phyloP scores from a whole-genome alignment of 1,140 invertebrate species.

The Zaprionus ornatus region DNA sequence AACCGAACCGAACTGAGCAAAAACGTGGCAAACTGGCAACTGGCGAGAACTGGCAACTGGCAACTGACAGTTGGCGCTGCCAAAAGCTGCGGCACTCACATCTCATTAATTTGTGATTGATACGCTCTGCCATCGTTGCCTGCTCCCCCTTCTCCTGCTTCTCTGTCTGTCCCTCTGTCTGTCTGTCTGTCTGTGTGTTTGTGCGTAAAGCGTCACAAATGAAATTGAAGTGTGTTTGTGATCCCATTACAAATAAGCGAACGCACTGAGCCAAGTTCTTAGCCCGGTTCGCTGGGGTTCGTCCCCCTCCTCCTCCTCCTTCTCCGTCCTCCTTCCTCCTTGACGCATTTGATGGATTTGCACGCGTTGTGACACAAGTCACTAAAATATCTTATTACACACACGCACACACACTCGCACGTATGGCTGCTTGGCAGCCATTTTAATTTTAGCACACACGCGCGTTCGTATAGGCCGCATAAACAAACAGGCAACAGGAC shows the following conservation, averaged over 20 bases:
- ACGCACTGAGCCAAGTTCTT: conserved; percentile 48
- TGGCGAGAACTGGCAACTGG: conserved; percentile 37
- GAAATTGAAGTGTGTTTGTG: conserved; percentile 83
- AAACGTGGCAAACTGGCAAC: conserved; percentile 19
- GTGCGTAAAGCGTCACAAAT: conserved; percentile 82
- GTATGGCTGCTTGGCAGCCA: conserved; percentile 59
- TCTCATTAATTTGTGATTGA: conserved; percentile 84
- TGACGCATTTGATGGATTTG: conserved; percentile 77
- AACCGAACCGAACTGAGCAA: background rate
- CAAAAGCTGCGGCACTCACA: conserved; percentile 79
- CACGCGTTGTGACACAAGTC: conserved; percentile 80
- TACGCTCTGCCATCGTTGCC: conserved; percentile 48
- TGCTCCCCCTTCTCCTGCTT: background rate
- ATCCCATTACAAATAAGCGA: conserved; percentile 82
- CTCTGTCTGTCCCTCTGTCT: background rate
- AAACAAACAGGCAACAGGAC: conserved; percentile 65
- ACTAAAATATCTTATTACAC: conserved; percentile 82
- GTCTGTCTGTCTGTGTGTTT: conserved; percentile 60
- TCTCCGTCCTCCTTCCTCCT: background rate
- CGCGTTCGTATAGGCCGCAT: conserved; percentile 65
- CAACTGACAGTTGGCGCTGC: conserved; percentile 70
- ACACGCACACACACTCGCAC: conserved; percentile 27
- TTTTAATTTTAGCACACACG: conserved; percentile 66
- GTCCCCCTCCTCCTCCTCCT: background rate
- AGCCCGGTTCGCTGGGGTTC: conserved; percentile 4